phyloP scores from a whole-genome alignment of 2,888 invertebrate species.

The Chorisops tibialis region DNA sequence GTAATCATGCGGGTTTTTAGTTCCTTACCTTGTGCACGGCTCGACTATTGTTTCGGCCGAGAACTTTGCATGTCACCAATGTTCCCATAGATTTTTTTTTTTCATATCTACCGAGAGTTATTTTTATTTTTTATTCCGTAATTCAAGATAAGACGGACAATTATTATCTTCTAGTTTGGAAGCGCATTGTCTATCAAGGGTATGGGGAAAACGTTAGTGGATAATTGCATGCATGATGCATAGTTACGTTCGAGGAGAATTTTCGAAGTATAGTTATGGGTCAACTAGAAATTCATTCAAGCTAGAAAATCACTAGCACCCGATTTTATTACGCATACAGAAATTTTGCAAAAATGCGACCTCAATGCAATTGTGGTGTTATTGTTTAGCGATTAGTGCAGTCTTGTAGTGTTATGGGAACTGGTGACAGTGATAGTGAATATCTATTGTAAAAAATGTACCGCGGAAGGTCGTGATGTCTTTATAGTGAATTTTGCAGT shows the following conservation, averaged over 20 bases:
- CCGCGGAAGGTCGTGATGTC: too few relatives aligned
- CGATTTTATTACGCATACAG: too few relatives aligned
- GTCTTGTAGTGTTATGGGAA: conserved; percentile 10
- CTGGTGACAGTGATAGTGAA: neutral
- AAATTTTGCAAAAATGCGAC: conserved; percentile 8
- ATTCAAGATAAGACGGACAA: conserved; percentile 7
- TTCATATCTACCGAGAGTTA: neutral
- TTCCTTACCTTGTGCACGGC: conserved; percentile 19
- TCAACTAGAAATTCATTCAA: too few relatives aligned
- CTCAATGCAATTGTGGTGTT: conserved; percentile 14
- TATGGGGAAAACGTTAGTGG: conserved; percentile 8
- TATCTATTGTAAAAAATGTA: too few relatives aligned
- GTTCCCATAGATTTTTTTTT: neutral
- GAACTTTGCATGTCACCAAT: conserved; percentile 30
- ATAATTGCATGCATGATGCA: too few relatives aligned
- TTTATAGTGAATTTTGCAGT: too few relatives aligned
- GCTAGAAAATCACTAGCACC: too few relatives aligned
- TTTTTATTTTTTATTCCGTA: neutral
- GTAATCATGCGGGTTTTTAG: conserved; percentile 23
- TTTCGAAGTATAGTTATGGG: too few relatives aligned
- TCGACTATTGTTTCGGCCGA: conserved; percentile 32
- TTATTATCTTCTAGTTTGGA: conserved; percentile 5
- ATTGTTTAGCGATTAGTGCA: conserved; percentile 13
- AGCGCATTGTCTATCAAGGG: conserved; percentile 14
- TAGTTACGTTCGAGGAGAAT: too few relatives aligned